A percentile compares a stretch with the other conserved stretches of the same genome.
phyloP scores from a whole-genome alignment of 37 sponge, comb jelly and placozoan species.

The Dysidea cf. avara region DNA sequence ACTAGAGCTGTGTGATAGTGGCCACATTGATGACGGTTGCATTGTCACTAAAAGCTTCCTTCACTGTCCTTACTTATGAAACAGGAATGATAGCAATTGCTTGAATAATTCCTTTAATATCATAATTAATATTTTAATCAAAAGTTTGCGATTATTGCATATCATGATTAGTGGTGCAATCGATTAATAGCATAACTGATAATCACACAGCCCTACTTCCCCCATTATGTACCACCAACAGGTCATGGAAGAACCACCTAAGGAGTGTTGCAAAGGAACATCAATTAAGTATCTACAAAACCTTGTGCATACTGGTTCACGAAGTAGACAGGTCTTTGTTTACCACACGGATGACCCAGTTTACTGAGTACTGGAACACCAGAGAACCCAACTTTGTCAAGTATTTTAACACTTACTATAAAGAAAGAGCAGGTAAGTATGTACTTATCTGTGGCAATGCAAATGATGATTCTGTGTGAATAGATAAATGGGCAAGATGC shows the following conservation, averaged over 20 bases:
- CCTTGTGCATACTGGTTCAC: not conserved
- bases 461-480: not conserved
- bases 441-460: not conserved
- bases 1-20: too few species aligned
- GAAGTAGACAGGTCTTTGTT: not conserved
- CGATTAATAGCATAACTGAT: not conserved
- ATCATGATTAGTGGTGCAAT: too few species aligned
- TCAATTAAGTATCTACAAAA: not conserved
- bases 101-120: too few species aligned
- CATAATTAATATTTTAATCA: too few species aligned
- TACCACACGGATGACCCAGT: not conserved
- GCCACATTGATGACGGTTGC: too few species aligned
- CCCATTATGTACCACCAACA: not conserved
- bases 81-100: too few species aligned
- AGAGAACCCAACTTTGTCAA: slow-evolving; percentile 1
- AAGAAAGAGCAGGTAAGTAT: slow-evolving; percentile 13
- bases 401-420: slow-evolving; percentile 9
- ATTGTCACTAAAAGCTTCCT: too few species aligned
- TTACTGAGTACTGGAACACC: not conserved
- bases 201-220: not conserved
- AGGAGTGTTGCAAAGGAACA: too few species aligned
- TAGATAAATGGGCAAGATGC: slow-evolving; percentile 35
- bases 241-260: too few species aligned
- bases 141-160: too few species aligned
- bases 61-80: too few species aligned